Base-by-base conservation (phyloP, 2,113 vertebrate species). In the Cepphus grylle region DNA sequence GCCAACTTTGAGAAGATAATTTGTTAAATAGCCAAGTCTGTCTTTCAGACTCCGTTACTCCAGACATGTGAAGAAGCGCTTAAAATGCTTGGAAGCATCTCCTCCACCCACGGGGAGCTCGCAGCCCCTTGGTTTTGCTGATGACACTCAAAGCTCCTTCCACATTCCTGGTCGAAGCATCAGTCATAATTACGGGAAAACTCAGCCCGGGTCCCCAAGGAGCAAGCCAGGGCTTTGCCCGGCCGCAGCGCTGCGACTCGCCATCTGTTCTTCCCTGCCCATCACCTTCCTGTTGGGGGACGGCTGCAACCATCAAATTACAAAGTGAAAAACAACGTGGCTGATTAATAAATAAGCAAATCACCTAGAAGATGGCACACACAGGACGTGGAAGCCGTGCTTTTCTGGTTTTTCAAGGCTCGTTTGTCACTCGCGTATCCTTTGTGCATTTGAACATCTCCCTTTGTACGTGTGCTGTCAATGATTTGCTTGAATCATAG, bases 401-500 rank as follows among this genome's bases (percentile, higher is more conserved):
- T 92, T 86, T 84, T 49, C 77, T 1, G 0, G 43, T n/a, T 34
- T 59, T 63, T 43, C 67, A 55, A 3, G 0, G 0, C 9, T 61
- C 12, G 3, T 65, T 92, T 85, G 26, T 77, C 11, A 3, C n/a
- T 92, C 23, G 2, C 0, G 3, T 8, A 69, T 47, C 47, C 52
- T 52, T 58, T 23, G 47, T 49, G 42, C 40, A 90, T 79, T 63
- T 30, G 52, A 91, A 58, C 59, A 70, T 86, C 69, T 83, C 59
- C 34, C 65, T 88, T 32, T 15, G 32, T 16, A 69, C 26, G 1
- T 14, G 38, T 29, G 43, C 84, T 95, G 81, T 91, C 91, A 95
- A 66, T 93, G 53, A 97, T 92, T 94, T 95, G 88, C 86, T 70
- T 34, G 59, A 95, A 88, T 83, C 79, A 77, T 40, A 77, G 73